Evolutionary conservation across 2,888 invertebrate species (phyloP).

Genomic region (Xylota sylvarum): DNA sequence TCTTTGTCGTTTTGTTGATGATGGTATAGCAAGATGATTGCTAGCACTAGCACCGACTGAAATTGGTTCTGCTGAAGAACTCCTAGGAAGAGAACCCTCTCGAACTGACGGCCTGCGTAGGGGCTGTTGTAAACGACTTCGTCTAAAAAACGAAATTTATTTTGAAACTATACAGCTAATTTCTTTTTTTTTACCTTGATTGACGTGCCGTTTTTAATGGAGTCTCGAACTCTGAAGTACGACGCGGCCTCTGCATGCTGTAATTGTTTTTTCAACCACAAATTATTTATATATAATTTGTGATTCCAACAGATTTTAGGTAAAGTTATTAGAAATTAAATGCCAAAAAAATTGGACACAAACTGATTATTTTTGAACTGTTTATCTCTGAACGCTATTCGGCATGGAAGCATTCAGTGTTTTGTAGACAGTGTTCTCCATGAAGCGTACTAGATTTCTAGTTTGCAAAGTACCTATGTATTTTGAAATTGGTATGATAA

Average conservation of each 20-base stretch:
- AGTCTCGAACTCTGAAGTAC: conserved; percentile 81
- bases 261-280: too few species aligned
- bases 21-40: conserved; percentile 27
- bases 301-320: neutral
- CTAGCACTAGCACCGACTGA: neutral
- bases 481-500: too few species aligned
- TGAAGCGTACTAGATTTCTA: conserved; percentile 1
- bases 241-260: conserved; percentile 82
- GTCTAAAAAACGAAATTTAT: conserved; percentile 69
- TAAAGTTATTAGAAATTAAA: neutral
- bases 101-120: conserved; percentile 78
- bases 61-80: conserved; percentile 55
- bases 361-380: neutral
- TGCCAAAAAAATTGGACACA: neutral
- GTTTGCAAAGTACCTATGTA: too few species aligned
- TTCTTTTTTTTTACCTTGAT: conserved; percentile 78
- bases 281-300: too few species aligned
- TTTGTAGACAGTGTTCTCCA: neutral
- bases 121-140: conserved; percentile 79
- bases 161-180: neutral
- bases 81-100: conserved; percentile 45
- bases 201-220: conserved; percentile 77
- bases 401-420: neutral
- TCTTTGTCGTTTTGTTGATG: conserved; percentile 57
- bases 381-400: neutral